Conservation (phyloP, 2,797 vertebrate genomes). For the Rhynchotus rufescens region DNA sequence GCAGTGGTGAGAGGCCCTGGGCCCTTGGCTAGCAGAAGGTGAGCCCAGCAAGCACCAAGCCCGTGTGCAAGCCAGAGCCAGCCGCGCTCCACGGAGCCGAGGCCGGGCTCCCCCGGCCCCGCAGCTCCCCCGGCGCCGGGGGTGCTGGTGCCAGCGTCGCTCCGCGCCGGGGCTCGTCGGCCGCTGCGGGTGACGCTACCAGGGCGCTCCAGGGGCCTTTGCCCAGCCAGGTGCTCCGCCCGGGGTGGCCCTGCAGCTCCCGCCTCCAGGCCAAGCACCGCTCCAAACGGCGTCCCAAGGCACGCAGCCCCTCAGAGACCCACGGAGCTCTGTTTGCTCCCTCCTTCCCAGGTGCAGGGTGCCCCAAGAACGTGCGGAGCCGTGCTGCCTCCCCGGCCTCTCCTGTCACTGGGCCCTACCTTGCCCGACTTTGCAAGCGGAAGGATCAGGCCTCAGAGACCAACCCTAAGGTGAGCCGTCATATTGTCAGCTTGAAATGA, state of each 20-base stretch:
- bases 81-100: too few relatives aligned
- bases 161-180: too few relatives aligned
- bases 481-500: not conserved
- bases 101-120: too few relatives aligned
- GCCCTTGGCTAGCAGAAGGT: not conserved
- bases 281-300: not conserved
- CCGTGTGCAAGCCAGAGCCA: not conserved
- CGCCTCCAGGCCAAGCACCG: not conserved
- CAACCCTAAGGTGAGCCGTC: not conserved
- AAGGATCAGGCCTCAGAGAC: conserved; percentile 19
- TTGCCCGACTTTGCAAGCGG: not conserved
- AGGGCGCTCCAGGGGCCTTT: too few relatives aligned
- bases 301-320: not conserved
- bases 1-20: not conserved
- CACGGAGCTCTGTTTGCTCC: not conserved
- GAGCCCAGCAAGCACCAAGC: not conserved
- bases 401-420: not conserved
- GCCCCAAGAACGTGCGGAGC: fast-evolving
- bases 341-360: not conserved
- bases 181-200: too few relatives aligned
- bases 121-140: too few relatives aligned
- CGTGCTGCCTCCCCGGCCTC: not conserved
- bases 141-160: too few relatives aligned
- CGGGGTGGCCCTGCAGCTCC: not conserved
- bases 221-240: too few relatives aligned